phyloP scores from a whole-genome alignment of 2,888 invertebrate species.

The Caenorhabditis sulstoni region DNA sequence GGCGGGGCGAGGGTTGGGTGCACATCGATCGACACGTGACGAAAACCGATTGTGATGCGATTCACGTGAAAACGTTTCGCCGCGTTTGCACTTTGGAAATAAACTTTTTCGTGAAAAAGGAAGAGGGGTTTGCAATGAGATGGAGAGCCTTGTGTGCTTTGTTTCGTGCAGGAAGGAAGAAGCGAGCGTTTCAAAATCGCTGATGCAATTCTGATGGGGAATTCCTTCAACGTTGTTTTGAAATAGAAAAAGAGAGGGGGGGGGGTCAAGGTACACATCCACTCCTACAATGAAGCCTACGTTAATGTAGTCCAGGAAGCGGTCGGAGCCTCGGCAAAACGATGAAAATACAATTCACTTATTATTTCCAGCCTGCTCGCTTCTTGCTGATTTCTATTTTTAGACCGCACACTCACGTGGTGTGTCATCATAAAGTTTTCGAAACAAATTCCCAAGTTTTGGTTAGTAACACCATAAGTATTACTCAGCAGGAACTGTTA shows the following conservation, averaged over 20 bases:
- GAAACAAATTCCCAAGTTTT: too few relatives aligned
- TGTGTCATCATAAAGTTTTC: too few relatives aligned
- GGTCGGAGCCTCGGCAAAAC: too few relatives aligned
- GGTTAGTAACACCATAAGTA: too few relatives aligned
- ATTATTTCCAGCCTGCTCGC: too few relatives aligned
- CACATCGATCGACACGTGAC: conserved; percentile 53
- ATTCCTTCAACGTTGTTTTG: conserved; percentile 18
- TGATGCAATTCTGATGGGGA: conserved; percentile 28
- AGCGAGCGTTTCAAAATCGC: too few relatives aligned
- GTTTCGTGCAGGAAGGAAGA: conserved; percentile 30
- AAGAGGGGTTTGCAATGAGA: neutral
- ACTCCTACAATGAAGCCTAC: conserved; percentile 17
- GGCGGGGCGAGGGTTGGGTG: conserved; percentile 32
- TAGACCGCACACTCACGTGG: too few relatives aligned
- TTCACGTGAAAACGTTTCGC: conserved; percentile 32
- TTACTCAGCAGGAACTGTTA: too few relatives aligned
- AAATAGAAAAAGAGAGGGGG: too few relatives aligned
- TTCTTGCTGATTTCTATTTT: too few relatives aligned
- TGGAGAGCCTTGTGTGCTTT: conserved; percentile 47
- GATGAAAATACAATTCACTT: too few relatives aligned
- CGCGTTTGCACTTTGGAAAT: conserved; percentile 41
- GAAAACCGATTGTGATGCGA: conserved; percentile 22
- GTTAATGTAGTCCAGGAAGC: conserved; percentile 48
- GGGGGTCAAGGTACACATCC: conserved; percentile 41
- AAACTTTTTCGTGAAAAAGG: conserved; percentile 5